Evolutionary conservation across 1,140 invertebrate genomes (phyloP).

Genomic region (Meloidogyne hapla): DNA sequence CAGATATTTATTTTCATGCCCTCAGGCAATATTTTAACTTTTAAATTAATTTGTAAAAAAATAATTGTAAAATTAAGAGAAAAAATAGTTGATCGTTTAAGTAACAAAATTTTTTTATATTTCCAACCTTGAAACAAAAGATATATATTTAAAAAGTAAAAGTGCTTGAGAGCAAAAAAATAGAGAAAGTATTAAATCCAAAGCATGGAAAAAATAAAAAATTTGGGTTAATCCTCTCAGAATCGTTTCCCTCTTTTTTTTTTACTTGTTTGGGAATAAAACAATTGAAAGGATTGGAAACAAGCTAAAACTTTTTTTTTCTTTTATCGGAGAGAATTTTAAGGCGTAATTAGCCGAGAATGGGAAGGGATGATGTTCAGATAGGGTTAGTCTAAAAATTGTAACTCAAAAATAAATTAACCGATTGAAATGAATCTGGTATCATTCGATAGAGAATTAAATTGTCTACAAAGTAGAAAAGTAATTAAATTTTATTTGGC

Average conservation of each 20-base stretch:
- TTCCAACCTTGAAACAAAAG: not conserved
- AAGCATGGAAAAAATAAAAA: not conserved
- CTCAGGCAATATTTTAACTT: no score
- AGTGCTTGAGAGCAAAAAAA: not conserved
- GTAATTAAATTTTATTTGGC: no score
- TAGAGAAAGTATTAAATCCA: not conserved
- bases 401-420: not conserved
- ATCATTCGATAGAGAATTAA: no score
- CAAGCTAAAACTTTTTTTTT: not conserved
- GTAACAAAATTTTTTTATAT: not conserved
- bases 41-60: no score
- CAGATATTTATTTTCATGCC: no score
- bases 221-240: slow-evolving; percentile 2
- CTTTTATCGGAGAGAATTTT: not conserved
- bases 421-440: no score
- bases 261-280: not conserved
- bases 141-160: not conserved
- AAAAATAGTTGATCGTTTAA: no score
- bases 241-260: not conserved
- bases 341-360: not conserved
- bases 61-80: no score
- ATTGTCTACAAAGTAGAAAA: no score
- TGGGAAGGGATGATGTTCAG: not conserved
- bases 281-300: not conserved
- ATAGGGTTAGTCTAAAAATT: not conserved